phyloP scores from a whole-genome alignment of 2,113 vertebrate genomes.

The Alaudala cheleensis region DNA sequence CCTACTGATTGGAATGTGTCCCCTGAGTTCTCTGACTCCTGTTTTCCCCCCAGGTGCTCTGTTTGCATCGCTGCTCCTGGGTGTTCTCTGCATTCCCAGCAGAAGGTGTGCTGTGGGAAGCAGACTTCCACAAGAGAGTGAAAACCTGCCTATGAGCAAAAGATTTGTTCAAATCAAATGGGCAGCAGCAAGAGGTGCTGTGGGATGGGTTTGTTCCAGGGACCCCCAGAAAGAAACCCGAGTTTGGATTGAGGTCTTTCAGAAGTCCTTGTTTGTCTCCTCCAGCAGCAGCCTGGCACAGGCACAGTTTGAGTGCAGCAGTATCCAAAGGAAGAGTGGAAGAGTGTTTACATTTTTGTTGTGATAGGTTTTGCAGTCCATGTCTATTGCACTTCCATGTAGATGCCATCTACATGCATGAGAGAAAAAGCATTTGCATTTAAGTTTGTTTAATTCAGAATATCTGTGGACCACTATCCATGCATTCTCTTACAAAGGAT shows the following conservation, averaged over 20 bases:
- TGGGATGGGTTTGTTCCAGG: background rate
- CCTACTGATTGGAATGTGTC: background rate
- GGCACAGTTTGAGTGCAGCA: background rate
- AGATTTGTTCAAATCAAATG: background rate
- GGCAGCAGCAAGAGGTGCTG: background rate
- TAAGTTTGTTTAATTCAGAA: background rate
- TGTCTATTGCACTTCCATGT: background rate
- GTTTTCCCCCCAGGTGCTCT: background rate
- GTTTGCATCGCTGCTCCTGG: background rate
- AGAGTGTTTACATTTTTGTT: background rate
- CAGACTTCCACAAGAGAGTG: background rate
- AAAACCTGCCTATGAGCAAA: background rate
- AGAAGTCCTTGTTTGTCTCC: background rate
- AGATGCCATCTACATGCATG: background rate
- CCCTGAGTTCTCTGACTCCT: background rate
- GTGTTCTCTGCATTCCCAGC: background rate
- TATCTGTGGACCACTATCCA: background rate
- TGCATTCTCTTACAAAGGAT: background rate
- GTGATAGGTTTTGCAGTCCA: background rate
- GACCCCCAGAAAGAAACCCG: background rate
- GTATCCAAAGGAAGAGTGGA: background rate
- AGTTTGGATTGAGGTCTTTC: background rate
- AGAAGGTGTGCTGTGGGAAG: background rate
- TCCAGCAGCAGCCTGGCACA: background rate
- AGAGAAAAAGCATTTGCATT: background rate